Base-by-base conservation (phyloP, 1,140 invertebrate species). In the Sinonovacula constricta region DNA sequence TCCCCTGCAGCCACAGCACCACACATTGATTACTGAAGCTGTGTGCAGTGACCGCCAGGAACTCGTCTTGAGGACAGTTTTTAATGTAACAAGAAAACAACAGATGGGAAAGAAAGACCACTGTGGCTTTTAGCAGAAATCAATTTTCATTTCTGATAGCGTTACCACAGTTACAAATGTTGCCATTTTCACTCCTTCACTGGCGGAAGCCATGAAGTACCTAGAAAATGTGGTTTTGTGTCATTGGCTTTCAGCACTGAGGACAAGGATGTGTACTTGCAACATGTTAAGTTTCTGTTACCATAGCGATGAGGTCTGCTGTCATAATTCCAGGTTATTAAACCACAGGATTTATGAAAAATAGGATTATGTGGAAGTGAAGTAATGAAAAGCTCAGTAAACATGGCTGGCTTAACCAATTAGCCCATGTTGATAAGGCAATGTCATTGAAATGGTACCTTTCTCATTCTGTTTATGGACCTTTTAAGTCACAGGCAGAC, bases 191-290 rank as follows among this genome's bases (percentile, higher is more conserved):
- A 59, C 72, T 67, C 39, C 63, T 54, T 67, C 34, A 31, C 33
- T 53, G 45, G 51, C 72, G 72, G 72, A 76, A 76, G 67, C 62
- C 26, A 28, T 53, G 62, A 67, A 76, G 72, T 28, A 45, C 26
- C 30, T 63, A 56, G 67, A 76, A 76, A 76, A 76, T 76, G 72
- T 39, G 72, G 72, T 67, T 66, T 67, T 63, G 62, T 65, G 62
- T 74, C 33, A 62, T 57, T 65, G 30, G 72, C 72, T 76, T 76
- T 76, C 63, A 76, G 59, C 72, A 57, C 45, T 22, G 59, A 33
- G 59, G 36, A 30, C 63, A 59, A 57, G 63, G 60, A 76, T 56
- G 24, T 66, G 62, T 76, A 56, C 63, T 67, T 67, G 62, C 22
- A 57, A 65, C 54, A 22, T 26, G 30, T 30, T 54, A 31, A 59